Evolutionary conservation across 2,888 invertebrate species (phyloP), one percentile per base, ranked within the genome.

Genomic region (Alloplasta piceator): DNA sequence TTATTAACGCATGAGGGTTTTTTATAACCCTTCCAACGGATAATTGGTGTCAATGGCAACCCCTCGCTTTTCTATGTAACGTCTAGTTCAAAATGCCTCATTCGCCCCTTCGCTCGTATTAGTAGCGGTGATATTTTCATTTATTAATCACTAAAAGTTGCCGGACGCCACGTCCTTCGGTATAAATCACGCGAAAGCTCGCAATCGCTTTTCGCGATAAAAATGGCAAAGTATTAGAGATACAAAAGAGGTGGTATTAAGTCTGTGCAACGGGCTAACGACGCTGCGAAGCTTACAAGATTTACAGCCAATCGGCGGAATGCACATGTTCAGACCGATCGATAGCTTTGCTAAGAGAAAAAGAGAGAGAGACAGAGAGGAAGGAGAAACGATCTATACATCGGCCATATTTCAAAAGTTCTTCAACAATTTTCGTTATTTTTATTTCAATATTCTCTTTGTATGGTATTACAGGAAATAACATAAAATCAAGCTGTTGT

Each of bases 271-370:
- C 66, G 82, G 26, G 3, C 85, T 88, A 89, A 89, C 84, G 86
- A 84, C 80, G 43, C 55, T 71, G 52, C 50, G 55, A 61, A 74
- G 77, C 55, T 66, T 48, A 43, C 60, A 64, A 87, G 89, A 90
- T 90, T 90, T 90, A 90, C 86, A 86, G 87, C 86, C 90, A 90
- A 90, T 90, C 89, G 87, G 86, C 84, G 87, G 85, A 90, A 90
- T 90, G 88, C 86, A 72, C 68, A 39, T 63, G 14, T 38, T 38
- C 41, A 63, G 70, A 73, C 71, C 74, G 76, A 82, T 80, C 82
- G 73, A 78, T 80, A 74, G 66, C 72, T 73, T 73, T 41, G 75
- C 55, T 50, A 14, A 68, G 14, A n/a, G 43, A 55, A 41, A 9
- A 38, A 14, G 43, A 36, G 26, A 26, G 26, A 26, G 26, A 26